phyloP scores from a whole-genome alignment of 2,888 invertebrate genomes.

The Eustalomyia histrio region DNA sequence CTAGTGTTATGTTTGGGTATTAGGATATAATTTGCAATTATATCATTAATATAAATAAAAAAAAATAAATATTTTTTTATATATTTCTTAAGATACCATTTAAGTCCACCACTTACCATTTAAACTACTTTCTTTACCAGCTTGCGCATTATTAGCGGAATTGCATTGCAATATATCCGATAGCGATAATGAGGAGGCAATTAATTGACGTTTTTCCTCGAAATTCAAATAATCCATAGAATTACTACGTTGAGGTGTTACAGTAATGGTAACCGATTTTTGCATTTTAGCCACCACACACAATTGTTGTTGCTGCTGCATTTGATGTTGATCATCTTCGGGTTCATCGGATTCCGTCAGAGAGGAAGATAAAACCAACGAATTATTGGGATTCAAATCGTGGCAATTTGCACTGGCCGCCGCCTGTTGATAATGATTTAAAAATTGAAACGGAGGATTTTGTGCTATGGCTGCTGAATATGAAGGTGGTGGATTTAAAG shows the following conservation, averaged over 20 bases:
- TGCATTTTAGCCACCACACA: conserved; percentile 80
- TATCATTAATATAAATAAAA: no score
- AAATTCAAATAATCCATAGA: conserved; percentile 94
- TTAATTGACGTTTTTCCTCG: conserved; percentile 93
- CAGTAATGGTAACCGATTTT: conserved; percentile 84
- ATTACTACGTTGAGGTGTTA: conserved; percentile 87
- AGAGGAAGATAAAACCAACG: conserved; percentile 53
- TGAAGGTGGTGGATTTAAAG: conserved; percentile 72
- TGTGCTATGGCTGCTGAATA: conserved; percentile 73
- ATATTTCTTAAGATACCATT: no score
- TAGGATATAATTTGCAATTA: no score
- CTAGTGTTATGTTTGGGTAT: no score
- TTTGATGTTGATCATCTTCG: conserved; percentile 68
- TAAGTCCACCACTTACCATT: conserved; percentile 37
- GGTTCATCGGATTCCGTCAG: conserved; percentile 56
- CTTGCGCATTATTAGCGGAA: conserved; percentile 81
- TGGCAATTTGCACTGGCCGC: conserved; percentile 30
- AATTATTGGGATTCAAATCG: conserved; percentile 56
- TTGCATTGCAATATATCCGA: conserved; percentile 91
- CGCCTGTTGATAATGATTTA: conserved; percentile 67
- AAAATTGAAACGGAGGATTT: conserved; percentile 67
- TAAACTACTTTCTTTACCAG: conserved; percentile 65
- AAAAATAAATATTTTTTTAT: no score
- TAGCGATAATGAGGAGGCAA: conserved; percentile 91
- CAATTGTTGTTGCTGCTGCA: conserved; percentile 71